Evolutionary conservation across 2,888 invertebrate species (phyloP).

Genomic region (Autographa pulchrina): DNA sequence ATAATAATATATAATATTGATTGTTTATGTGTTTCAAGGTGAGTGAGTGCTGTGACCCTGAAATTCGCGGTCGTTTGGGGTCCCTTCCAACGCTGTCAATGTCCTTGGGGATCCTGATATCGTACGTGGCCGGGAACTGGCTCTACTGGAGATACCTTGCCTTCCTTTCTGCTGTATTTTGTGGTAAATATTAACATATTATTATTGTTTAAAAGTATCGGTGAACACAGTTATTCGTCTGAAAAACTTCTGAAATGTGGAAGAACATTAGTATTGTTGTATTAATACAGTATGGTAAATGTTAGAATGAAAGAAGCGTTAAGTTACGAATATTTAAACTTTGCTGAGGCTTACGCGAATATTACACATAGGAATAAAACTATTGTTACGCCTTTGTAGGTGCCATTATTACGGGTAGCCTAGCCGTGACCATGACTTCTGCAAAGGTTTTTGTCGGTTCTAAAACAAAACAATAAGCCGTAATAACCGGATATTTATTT

Average conservation of each 20-base stretch:
- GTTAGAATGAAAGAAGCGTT: constrained; percentile 3
- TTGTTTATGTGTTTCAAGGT: constrained; percentile 78
- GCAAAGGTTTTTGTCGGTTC: too few relatives aligned
- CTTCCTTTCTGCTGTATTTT: constrained; percentile 84
- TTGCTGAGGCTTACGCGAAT: too few relatives aligned
- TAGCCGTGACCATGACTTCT: too few relatives aligned
- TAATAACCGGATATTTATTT: neutral
- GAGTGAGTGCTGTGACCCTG: constrained; percentile 91
- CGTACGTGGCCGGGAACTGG: constrained; percentile 89
- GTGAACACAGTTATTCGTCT: too few relatives aligned
- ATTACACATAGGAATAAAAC: too few relatives aligned
- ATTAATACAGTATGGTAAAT: constrained; percentile 67
- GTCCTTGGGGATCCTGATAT: constrained; percentile 90
- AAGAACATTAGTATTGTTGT: too few relatives aligned
- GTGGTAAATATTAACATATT: constrained; percentile 70
- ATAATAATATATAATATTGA: neutral
- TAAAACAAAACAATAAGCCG: too few relatives aligned
- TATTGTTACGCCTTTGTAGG: too few relatives aligned
- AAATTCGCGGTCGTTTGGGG: constrained; percentile 91
- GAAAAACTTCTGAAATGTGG: too few relatives aligned
- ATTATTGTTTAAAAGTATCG: too few relatives aligned
- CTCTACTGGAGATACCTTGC: constrained; percentile 90
- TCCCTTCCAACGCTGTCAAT: constrained; percentile 91
- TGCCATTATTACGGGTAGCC: too few relatives aligned
- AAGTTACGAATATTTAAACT: neutral